Base-by-base conservation (phyloP, 1,140 invertebrate genomes). In the Ostrea edulis region DNA sequence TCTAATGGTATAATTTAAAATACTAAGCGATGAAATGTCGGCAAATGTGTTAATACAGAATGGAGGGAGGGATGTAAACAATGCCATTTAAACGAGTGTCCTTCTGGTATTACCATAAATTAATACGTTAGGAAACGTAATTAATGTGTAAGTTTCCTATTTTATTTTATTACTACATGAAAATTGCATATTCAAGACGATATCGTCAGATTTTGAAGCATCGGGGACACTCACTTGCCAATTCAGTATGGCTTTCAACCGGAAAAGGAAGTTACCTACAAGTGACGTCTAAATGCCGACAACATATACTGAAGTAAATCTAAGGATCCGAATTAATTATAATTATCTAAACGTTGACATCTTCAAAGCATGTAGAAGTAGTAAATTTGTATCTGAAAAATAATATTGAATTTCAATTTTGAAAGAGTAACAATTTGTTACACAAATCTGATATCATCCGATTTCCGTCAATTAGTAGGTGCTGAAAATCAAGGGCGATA, bases 251-350 rank as follows among this genome's bases (percentile, higher is more conserved):
- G 85, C 84, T 44, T 84, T 51, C 81, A 81, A 89, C 85, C 89
- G 90, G 89, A 91, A 91, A 89, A 91, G 90, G 90, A 91, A 91
- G 87, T 91, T 17, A 17, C 25, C 20, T 65, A 8, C 0, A 17
- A 17, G 81, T 53, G 44, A 82, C 44, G 52, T 77, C 68, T 25
- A 82, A n/a, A 81, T 25, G 8, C 55, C 83, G 85, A 81, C 65
- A 87, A 35, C 35, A 44, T 44, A 44, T 5, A 44, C 35, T 22
- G 14, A 29, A 51, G 65, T 11, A 62, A 62, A 62, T 58, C 55
- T 3, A 17, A 20, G 7, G 55, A 62, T 44, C 35, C 35, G 35
- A 44, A 44, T 44, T 44, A 44, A 44, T 44, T 44, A 44, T 1
- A 44, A 44, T 44, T 44, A 44, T 44, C 35, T 44, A 44, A 44